Conservation (phyloP, 2,797 vertebrate species). For the Danio jaintianensis region DNA sequence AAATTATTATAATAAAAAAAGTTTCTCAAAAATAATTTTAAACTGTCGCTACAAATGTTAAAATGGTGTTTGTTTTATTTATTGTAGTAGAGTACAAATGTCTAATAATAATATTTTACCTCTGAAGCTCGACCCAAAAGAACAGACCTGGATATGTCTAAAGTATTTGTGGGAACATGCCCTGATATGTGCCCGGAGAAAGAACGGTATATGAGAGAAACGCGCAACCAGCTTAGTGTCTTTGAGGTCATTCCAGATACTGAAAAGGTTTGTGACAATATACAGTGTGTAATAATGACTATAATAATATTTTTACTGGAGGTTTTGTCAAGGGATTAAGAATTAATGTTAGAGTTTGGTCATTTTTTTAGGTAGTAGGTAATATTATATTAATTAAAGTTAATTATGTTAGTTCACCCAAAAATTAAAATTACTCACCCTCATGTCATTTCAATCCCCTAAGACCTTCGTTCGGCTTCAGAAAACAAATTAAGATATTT, state of each 20-base stretch:
- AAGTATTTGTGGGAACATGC: conserved; percentile 94
- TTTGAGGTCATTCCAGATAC: conserved; percentile 88
- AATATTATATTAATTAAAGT: too few species aligned
- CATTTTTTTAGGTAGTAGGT: too few species aligned
- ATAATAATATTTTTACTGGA: background rate
- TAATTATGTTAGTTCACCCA: too few species aligned
- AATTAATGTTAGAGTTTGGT: background rate
- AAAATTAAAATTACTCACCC: too few species aligned
- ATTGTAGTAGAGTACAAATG: background rate
- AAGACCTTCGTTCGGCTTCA: too few species aligned
- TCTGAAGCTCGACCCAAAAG: conserved; percentile 87
- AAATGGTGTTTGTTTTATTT: background rate
- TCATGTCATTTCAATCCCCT: too few species aligned
- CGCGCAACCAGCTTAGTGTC: conserved; percentile 91
- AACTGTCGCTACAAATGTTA: background rate
- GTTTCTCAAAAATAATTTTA: background rate
- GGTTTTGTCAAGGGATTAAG: background rate
- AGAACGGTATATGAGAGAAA: conserved; percentile 97
- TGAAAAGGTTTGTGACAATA: conserved; percentile 84
- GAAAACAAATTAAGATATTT: too few species aligned
- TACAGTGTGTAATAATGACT: background rate
- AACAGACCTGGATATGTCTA: conserved; percentile 89
- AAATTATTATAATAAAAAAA: background rate
- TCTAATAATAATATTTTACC: background rate
- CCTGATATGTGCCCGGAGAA: conserved; percentile 99